phyloP scores from a whole-genome alignment of 2,888 invertebrate species.

The Diaprepes abbreviatus region DNA sequence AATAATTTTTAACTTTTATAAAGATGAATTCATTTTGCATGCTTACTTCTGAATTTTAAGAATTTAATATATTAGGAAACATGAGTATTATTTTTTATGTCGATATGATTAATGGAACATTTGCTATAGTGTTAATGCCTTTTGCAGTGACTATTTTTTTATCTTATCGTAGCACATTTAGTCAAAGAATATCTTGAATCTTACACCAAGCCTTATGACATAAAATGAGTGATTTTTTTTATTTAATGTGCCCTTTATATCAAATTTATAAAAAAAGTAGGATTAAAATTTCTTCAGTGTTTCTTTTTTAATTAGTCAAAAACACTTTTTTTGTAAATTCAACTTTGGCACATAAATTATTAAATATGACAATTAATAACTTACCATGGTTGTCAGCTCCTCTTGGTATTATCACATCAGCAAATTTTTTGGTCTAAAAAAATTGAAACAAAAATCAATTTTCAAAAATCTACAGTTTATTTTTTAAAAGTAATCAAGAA shows the following conservation, averaged over 20 bases:
- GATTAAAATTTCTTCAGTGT: too few relatives aligned
- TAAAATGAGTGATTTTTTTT: conserved; percentile 6
- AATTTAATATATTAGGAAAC: too few relatives aligned
- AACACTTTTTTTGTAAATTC: background rate
- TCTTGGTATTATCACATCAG: conserved; percentile 98
- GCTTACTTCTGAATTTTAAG: background rate
- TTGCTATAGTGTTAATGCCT: background rate
- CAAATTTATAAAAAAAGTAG: too few relatives aligned
- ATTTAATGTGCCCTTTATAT: too few relatives aligned
- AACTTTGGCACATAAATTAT: background rate
- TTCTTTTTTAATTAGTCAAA: too few relatives aligned
- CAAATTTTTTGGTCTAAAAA: conserved; percentile 97
- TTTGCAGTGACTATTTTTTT: conserved; percentile 45
- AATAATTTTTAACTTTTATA: background rate
- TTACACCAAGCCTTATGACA: background rate
- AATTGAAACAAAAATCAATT: too few relatives aligned
- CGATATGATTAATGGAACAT: too few relatives aligned
- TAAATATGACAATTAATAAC: conserved; percentile 57
- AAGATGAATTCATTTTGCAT: too few relatives aligned
- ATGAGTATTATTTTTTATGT: too few relatives aligned
- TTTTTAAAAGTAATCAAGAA: too few relatives aligned
- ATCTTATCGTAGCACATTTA: conserved; percentile 9
- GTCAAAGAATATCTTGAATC: background rate
- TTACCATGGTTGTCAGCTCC: conserved; percentile 98
- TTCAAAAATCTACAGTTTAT: too few relatives aligned